Percentiles rank a stretch among this genome's conserved stretches.
Conservation (phyloP, 2,797 vertebrate genomes). For the Sebastes ruberrimus region DNA sequence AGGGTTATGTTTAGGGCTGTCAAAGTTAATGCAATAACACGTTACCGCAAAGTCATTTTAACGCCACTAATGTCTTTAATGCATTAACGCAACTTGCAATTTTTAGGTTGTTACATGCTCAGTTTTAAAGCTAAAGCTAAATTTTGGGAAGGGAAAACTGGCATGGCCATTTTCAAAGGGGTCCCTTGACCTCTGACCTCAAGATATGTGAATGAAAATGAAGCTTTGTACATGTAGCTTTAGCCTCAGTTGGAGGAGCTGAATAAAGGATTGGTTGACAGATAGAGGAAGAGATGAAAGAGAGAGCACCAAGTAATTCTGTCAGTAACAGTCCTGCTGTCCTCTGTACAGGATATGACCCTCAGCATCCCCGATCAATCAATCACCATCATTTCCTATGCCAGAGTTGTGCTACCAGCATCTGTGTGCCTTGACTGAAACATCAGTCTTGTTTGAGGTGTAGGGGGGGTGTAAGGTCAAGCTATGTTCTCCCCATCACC, state of each 20-base stretch:
- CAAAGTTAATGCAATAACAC: too few relatives aligned
- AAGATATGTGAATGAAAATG: too few relatives aligned
- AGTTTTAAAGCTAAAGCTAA: too few relatives aligned
- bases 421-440: conserved; percentile 38
- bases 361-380: conserved; percentile 52
- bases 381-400: conserved; percentile 60
- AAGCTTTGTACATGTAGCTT: neutral
- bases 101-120: too few relatives aligned
- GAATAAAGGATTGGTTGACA: conserved; percentile 20
- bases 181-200: too few relatives aligned
- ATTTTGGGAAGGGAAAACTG: too few relatives aligned
- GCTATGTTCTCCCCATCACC: neutral
- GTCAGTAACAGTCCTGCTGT: conserved; percentile 45
- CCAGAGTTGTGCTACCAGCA: conserved; percentile 47
- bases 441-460: conserved; percentile 37
- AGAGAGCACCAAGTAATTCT: conserved; percentile 31
- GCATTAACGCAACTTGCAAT: too few relatives aligned
- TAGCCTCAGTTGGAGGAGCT: neutral
- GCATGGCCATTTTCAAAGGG: too few relatives aligned
- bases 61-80: too few relatives aligned
- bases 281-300: conserved; percentile 30
- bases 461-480: conserved; percentile 21
- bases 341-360: conserved; percentile 63
- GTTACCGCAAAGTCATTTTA: too few relatives aligned
- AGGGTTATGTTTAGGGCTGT: neutral